Evolutionary conservation across 2,113 vertebrate species (phyloP).

Genomic region (Elanus axillaris): DNA sequence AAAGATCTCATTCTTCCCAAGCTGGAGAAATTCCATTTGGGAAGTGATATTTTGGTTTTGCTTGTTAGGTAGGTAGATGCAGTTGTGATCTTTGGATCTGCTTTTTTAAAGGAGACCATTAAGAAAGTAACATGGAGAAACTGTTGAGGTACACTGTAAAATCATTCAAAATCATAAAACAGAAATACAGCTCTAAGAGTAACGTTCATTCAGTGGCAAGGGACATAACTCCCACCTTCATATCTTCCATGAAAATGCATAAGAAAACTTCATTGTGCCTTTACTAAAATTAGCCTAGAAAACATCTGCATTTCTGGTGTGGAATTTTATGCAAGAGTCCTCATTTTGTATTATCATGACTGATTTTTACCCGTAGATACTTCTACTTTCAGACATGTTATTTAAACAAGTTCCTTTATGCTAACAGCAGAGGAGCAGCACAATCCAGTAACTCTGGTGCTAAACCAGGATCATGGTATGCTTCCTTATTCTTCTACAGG

Average conservation of each 20-base stretch:
- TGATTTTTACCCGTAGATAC: neutral
- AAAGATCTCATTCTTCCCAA: neutral
- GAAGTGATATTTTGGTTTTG: neutral
- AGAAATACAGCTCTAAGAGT: neutral
- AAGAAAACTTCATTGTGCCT: neutral
- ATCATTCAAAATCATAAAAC: neutral
- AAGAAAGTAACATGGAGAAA: neutral
- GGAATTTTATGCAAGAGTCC: neutral
- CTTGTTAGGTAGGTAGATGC: neutral
- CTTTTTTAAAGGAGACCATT: neutral
- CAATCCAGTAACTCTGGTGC: neutral
- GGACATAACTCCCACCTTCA: neutral
- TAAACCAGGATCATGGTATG: neutral
- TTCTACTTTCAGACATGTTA: neutral
- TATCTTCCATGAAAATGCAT: neutral
- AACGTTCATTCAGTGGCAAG: neutral
- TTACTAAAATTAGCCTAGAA: neutral
- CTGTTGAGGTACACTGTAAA: neutral
- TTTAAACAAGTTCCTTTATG: neutral
- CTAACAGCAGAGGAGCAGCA: neutral
- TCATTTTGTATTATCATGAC: neutral
- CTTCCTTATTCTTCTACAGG: conserved; percentile 68
- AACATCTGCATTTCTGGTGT: neutral
- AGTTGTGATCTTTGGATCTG: neutral
- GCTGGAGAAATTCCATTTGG: neutral